Evolutionary conservation across 1,140 invertebrate genomes (phyloP), one percentile per base, ranked within the genome.

Genomic region (Drosophila pectinifera): DNA sequence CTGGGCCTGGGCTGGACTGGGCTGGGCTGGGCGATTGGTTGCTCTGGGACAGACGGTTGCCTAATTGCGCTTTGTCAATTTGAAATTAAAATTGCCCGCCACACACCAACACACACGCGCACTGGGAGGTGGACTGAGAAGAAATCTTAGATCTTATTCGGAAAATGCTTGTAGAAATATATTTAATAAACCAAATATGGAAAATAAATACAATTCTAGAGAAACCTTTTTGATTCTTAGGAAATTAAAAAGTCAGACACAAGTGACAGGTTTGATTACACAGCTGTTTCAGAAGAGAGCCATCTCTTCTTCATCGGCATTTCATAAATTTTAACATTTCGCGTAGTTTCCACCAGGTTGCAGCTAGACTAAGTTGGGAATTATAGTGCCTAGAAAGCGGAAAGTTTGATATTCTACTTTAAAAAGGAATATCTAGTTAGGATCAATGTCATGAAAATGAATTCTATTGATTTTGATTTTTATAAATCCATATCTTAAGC

Each of bases 31-130:
- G 22, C 7, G 42, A 11, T 48, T 48, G 22, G 16, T 20, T 34
- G 28, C 24, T 46, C 38, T 73, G 36, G 31, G 24, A 49, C 73
- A 56, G 38, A 24, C 46, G 43, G 58, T 57, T 78, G 73, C 76
- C 84, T 89, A 89, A 89, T 89, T 89, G 80, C 81, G 61, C 73
- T 80, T 76, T 84, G 77, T 89, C 84, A 89, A 89, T 88, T 88
- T 78, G 79, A 88, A 88, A 89, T 88, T 89, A 88, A 88, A 88
- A 88, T 89, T 89, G 57, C 65, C 63, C 42, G 38, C 59, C 51
- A 20, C 22, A 43, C 36, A 28, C 28, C 69, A 58, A 38, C 34
- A 38, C 45, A 48, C 24, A 67, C 56, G 65, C 59, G 20, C 36
- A 57, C 16, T 20, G 16, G 28, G 7, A 34, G 4, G 26, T 20